Base-by-base conservation (phyloP, 2,113 vertebrate species). In the Chloropsis cyanopogon region DNA sequence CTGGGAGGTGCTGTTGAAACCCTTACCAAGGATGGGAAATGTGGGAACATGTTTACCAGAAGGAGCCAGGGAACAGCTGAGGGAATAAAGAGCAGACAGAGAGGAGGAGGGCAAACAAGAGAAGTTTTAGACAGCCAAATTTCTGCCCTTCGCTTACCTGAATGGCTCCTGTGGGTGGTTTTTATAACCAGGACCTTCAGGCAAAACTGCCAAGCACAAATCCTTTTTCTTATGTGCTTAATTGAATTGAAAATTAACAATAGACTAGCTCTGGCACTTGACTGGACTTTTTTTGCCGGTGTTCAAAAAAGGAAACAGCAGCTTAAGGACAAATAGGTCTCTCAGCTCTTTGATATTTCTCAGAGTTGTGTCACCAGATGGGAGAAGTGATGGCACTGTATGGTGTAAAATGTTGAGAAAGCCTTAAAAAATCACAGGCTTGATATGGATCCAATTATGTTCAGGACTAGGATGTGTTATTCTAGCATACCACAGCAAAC, bases 241-340 rank as follows among this genome's bases (percentile, higher is more conserved):
- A 92, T 90, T 92, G 46, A 92, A 91, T 66, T 93, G 93, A 90
- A 92, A 92, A 90, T 90, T 91, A 92, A 90, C 92, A 94, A 77
- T 57, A 59, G 89, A 54, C 70, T 37, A 29, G 21, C 37, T 82
- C 78, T 94, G 91, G 91, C 87, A 90, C 63, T 91, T 77, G 50
- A 23, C 50, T 72, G 86, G 70, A 28, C 60, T 86, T 92, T 39
- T 90, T 63, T 77, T 95, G 89, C 91, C 90, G 89, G 23, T 54
- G 66, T 65, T 93, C 46, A 80, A 70, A 92, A 92, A 97, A 80
- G 71, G 87, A 92, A 95, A 77, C 78, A 72, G 59, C 78, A 82
- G 66, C 50, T 91, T 92, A 90, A 91, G 92, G 90, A 94, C 82
- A 93, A 96, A 94, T 63, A 93, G 52, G 78, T 88, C 93, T 95